Evolutionary conservation across 2,797 vertebrate species (phyloP), one percentile per base, ranked within the genome.

Genomic region (Gallinago stenura): DNA sequence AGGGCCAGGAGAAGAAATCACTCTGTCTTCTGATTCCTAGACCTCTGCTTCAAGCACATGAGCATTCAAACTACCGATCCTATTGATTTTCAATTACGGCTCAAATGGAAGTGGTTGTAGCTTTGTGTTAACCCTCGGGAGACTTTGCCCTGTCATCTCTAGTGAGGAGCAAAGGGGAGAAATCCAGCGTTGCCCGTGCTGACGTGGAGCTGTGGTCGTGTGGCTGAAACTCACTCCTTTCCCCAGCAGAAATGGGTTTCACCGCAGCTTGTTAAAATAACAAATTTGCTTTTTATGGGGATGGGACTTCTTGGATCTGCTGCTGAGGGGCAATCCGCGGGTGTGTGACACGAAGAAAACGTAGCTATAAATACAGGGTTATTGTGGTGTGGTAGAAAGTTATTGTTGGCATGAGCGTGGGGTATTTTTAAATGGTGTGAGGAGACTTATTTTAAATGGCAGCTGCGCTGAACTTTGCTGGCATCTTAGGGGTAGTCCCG

Each of bases 11-110:
- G 66, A 68, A 86, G 73, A 83, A 96, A 95, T 93, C 79, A 22
- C 37, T 21, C 46, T 51, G 19, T 53, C 51, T 84, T n/a, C 81
- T 75, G 72, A 9, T 65, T 90, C 46, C 35, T 22, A 76, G 65
- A 37, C 72, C 66, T 76, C 30, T 79, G 76, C 86, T 91, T 77
- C 65, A 73, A 93, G 56, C 70, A 79, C 75, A 60, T 28, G 84
- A 94, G 54, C 54, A 72, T 94, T 84, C 82, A 51, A 81, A 60
- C 72, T 61, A 78, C 89, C 58, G 62, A 91, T 90, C 50, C 53
- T 78, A 97, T 95, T 95, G 97, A 97, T 96, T 97, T 97, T 96
- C 94, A 95, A 92, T 96, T 97, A 93, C 10, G 3, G n/a, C 91
- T 93, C 73, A 93, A 92, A 96, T 94, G 93, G 89, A 87, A 94